Evolutionary conservation across 2,888 invertebrate genomes (phyloP).

Genomic region (Dynastes tityus): DNA sequence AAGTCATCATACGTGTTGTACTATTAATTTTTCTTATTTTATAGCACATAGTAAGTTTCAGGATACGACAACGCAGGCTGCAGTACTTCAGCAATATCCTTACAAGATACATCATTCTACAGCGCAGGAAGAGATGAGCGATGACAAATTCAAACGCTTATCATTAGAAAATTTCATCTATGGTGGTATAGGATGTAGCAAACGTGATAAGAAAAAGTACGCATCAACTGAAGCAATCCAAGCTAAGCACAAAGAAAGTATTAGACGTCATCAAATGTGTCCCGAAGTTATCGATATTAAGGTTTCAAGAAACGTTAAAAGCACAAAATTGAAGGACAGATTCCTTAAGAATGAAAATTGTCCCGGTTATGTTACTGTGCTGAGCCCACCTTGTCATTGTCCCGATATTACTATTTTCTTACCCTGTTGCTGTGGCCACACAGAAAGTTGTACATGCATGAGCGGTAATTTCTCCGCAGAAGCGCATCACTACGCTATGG

Average conservation of each 20-base stretch:
- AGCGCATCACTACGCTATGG: conserved; percentile 38
- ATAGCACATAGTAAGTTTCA: background rate
- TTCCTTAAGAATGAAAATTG: conserved; percentile 49
- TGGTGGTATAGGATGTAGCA: conserved; percentile 25
- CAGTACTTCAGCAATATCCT: conserved; percentile 24
- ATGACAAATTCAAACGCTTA: background rate
- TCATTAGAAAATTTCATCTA: conserved; percentile 29
- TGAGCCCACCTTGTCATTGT: conserved; percentile 57
- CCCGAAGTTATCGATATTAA: conserved; percentile 51
- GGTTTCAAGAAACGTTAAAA: conserved; percentile 44
- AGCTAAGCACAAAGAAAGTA: too few species aligned
- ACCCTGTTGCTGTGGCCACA: conserved; percentile 56
- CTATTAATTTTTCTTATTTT: background rate
- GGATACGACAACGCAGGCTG: background rate
- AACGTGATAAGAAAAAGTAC: background rate
- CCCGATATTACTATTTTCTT: conserved; percentile 58
- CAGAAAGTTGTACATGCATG: conserved; percentile 1
- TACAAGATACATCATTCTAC: background rate
- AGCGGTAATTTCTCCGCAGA: background rate
- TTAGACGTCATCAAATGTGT: background rate
- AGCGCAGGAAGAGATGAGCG: background rate
- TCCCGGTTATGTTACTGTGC: conserved; percentile 56
- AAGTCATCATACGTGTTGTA: background rate
- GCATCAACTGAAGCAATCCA: background rate
- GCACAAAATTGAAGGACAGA: conserved; percentile 42